These are phyloP conservation scores for Microchrysa polita DNA, from an alignment of 2,888 invertebrate genomes.

Conservation along the genomic window DNA sequence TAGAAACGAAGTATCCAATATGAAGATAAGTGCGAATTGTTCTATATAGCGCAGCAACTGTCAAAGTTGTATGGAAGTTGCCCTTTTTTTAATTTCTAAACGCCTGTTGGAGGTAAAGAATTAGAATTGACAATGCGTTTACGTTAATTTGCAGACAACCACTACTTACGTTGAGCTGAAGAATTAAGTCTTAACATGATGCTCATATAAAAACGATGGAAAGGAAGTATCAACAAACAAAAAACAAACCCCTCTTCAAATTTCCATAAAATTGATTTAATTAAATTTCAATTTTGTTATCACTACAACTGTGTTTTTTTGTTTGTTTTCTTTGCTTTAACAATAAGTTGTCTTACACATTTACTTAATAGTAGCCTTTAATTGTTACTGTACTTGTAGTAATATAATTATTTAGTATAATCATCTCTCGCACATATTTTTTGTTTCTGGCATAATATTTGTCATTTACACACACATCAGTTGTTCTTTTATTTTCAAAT, in stretches of 20 bases:
- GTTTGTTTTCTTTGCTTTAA: neutral
- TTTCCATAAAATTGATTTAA: conserved; percentile 35
- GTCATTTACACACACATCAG: conserved; percentile 27
- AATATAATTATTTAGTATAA: conserved; percentile 11
- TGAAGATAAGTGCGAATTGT: no score
- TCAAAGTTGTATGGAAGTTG: no score
- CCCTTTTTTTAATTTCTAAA: no score
- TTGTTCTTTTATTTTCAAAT: conserved; percentile 7
- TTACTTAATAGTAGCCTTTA: conserved; percentile 19
- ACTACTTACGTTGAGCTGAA: no score
- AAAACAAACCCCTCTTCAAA: neutral
- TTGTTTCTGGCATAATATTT: conserved; percentile 5
- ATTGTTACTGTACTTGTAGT: neutral
- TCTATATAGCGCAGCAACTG: no score
- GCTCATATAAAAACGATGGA: no score
- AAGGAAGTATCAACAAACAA: neutral
- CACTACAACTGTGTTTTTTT: conserved; percentile 14
- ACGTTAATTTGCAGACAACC: no score
- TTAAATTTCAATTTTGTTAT: conserved; percentile 18
- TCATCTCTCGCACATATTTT: conserved; percentile 26
- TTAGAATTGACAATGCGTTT: no score
- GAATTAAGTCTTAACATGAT: no score
- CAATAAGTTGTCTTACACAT: conserved; percentile 25
- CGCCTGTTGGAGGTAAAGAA: no score
- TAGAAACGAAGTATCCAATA: no score